Percentiles rank a stretch among this genome's conserved stretches.
phyloP scores from a whole-genome alignment of 37 sponge, comb jelly and placozoan genomes.

The Geodia barretti region DNA sequence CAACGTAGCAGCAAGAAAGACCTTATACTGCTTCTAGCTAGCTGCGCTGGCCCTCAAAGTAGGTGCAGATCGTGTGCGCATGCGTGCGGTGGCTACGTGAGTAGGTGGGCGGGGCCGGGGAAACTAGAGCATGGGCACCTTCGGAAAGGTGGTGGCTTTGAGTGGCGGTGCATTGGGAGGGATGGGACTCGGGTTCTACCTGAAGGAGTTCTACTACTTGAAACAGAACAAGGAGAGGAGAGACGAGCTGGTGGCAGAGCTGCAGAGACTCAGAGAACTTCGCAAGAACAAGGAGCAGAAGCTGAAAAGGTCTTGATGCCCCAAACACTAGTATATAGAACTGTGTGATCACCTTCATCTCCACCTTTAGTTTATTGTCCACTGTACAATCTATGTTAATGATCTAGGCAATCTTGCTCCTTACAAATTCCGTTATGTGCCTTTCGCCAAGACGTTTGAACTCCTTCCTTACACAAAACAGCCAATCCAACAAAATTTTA shows the following conservation, averaged over 20 bases:
- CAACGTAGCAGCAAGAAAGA: no score
- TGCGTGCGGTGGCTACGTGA: no score
- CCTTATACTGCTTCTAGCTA: no score
- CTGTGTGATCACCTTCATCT: background rate
- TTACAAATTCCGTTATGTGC: background rate
- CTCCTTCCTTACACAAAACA: background rate
- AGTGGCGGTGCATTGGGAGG: conserved; percentile 33
- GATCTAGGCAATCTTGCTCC: background rate
- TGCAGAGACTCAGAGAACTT: background rate
- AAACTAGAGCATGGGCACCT: conserved; percentile 51
- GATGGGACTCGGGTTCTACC: conserved; percentile 42
- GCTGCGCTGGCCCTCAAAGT: no score
- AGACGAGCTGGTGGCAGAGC: conserved; percentile 10
- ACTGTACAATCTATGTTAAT: background rate
- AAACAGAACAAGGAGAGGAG: background rate
- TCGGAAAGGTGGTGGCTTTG: conserved; percentile 35
- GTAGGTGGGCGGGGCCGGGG: no score
- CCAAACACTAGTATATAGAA: background rate
- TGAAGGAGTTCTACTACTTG: conserved; percentile 25
- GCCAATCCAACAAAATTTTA: background rate
- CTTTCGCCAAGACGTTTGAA: background rate
- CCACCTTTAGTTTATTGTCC: background rate
- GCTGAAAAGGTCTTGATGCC: background rate
- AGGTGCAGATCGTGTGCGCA: no score
- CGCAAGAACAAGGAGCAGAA: conserved; percentile 12